A percentile compares a stretch with the other conserved stretches of the same genome.
Evolutionary conservation across 2,888 invertebrate species (phyloP).

Genomic region (Desoria tigrina): DNA sequence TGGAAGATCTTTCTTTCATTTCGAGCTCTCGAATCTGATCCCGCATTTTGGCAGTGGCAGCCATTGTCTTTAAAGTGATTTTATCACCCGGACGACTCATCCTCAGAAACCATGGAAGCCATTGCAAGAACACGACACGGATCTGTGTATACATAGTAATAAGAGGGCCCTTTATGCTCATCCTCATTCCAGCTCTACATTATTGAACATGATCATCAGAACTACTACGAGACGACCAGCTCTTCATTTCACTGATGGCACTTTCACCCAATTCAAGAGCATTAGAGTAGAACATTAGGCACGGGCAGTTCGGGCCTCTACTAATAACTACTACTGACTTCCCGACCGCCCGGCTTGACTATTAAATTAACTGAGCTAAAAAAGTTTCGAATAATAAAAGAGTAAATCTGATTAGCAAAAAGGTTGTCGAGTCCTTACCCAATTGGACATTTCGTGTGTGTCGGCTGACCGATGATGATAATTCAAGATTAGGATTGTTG

Average conservation of each 20-base stretch:
- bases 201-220: too few relatives aligned
- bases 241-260: too few relatives aligned
- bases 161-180: not conserved
- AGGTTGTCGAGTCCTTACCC: conserved; percentile 67
- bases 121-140: conserved; percentile 88
- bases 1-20: conserved; percentile 87
- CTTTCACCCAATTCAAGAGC: too few relatives aligned
- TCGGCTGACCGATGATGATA: conserved; percentile 96
- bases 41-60: conserved; percentile 54
- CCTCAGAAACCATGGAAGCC: conserved; percentile 94
- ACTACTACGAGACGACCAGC: too few relatives aligned
- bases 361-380: too few relatives aligned
- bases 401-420: too few relatives aligned
- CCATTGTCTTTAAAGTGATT: conserved; percentile 55
- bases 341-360: too few relatives aligned
- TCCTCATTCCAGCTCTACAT: too few relatives aligned
- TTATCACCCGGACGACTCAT: conserved; percentile 76
- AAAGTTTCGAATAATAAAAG: too few relatives aligned
- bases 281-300: too few relatives aligned
- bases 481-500: conserved; percentile 95
- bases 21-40: conserved; percentile 80
- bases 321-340: too few relatives aligned
- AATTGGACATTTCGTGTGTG: conserved; percentile 94
- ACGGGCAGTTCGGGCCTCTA: too few relatives aligned
- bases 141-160: conserved; percentile 63